phyloP scores from a whole-genome alignment of 2,113 vertebrate genomes.

The Ochotona curzoniae region DNA sequence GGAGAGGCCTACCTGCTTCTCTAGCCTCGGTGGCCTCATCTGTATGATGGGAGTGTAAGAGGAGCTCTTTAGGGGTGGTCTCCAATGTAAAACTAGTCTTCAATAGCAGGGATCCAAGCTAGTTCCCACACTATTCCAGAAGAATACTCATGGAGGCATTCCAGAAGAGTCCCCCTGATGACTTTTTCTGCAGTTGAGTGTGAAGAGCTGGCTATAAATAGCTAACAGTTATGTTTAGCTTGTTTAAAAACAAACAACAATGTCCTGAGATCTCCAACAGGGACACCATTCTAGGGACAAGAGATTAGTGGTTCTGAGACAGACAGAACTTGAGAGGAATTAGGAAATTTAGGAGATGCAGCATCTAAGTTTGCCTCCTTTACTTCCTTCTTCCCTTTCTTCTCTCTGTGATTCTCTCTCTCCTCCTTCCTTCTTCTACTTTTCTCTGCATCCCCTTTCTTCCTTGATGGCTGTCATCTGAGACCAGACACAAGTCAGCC shows the following conservation, averaged over 20 bases:
- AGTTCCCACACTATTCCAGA: not conserved
- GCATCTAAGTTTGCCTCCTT: not conserved
- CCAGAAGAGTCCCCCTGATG: not conserved
- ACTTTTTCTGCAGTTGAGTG: not conserved
- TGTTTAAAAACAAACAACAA: conserved; percentile 28
- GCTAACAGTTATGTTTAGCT: not conserved
- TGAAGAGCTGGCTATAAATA: not conserved
- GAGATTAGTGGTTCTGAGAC: not conserved
- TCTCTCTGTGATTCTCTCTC: not conserved
- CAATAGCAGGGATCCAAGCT: not conserved
- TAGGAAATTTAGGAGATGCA: not conserved
- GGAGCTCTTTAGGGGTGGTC: not conserved
- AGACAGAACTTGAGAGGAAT: not conserved
- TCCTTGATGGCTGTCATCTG: not conserved
- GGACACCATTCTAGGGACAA: not conserved
- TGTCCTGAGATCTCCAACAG: not conserved
- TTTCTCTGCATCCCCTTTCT: not conserved
- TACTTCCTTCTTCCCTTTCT: not conserved
- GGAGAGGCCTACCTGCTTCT: not conserved
- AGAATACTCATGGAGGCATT: not conserved
- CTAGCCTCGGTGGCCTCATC: not conserved
- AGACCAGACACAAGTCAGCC: not conserved
- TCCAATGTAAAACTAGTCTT: not conserved
- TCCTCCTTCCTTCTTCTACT: not conserved
- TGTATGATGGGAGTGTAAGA: not conserved